Percentiles rank a stretch among this genome's conserved stretches.
Evolutionary conservation across 2,888 invertebrate genomes (phyloP).

Genomic region (Brachyptera risi): DNA sequence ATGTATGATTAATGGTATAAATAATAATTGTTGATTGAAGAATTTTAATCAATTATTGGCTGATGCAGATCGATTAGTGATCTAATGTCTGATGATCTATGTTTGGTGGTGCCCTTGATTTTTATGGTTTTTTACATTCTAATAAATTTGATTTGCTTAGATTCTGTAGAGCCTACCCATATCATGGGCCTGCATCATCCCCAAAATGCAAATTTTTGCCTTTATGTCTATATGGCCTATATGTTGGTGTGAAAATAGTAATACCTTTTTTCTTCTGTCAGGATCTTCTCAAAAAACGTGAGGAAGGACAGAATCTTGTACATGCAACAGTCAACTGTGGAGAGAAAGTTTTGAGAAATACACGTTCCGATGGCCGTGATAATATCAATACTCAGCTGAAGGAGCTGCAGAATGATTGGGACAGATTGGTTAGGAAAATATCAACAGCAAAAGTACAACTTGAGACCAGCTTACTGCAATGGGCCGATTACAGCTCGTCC

Average conservation of each 20-base stretch:
- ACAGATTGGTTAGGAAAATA: slow-evolving; percentile 84
- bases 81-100: no score
- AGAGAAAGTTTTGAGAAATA: slow-evolving; percentile 83
- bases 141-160: no score
- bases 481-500: slow-evolving; percentile 94
- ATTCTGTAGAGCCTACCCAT: no score
- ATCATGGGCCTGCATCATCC: no score
- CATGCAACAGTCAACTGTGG: slow-evolving; percentile 85
- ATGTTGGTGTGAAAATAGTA: background rate
- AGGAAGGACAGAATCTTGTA: slow-evolving; percentile 81
- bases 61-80: no score
- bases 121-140: no score
- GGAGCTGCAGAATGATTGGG: slow-evolving; percentile 90
- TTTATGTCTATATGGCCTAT: no score
- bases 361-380: slow-evolving; percentile 84
- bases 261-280: slow-evolving; percentile 60
- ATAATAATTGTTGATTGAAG: no score
- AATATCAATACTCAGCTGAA: slow-evolving; percentile 81
- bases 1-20: no score
- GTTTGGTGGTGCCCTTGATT: no score
- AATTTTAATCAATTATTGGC: no score
- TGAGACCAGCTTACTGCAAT: slow-evolving; percentile 86
- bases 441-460: slow-evolving; percentile 86
- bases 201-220: no score
- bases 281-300: slow-evolving; percentile 73